Evolutionary conservation across 1,140 invertebrate genomes (phyloP).

Genomic region (Gryon sp.): DNA sequence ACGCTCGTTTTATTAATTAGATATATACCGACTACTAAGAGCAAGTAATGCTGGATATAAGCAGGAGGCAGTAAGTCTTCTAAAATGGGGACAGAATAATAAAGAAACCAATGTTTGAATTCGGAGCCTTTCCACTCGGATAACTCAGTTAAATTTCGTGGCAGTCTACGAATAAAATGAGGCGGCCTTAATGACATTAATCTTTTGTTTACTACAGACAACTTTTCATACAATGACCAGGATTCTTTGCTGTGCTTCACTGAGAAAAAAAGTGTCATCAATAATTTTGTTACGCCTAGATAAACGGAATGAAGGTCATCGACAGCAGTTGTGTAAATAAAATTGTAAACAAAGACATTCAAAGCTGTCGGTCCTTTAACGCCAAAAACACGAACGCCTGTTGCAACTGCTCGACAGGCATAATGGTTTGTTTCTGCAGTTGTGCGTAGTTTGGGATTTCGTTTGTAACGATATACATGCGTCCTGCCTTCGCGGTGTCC

Average conservation of each 20-base stretch:
- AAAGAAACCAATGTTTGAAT: constrained; percentile 49
- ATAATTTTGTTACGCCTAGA: constrained; percentile 8
- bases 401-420: background rate
- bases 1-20: too few species aligned
- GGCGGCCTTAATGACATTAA: constrained; percentile 4
- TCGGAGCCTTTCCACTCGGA: constrained; percentile 61
- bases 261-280: background rate
- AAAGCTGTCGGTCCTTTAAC: background rate
- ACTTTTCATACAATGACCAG: constrained; percentile 3
- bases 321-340: constrained; percentile 18
- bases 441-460: background rate
- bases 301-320: constrained; percentile 47
- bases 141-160: background rate
- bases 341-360: background rate
- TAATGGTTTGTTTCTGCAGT: background rate
- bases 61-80: constrained; percentile 32
- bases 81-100: constrained; percentile 55
- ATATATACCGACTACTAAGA: constrained; percentile 37
- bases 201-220: constrained; percentile 2
- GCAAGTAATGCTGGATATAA: constrained; percentile 59
- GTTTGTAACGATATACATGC: background rate
- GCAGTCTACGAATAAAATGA: constrained; percentile 2
- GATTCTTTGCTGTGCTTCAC: background rate
- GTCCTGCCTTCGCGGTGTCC: background rate
- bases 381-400: background rate